Evolutionary conservation across 2,113 vertebrate genomes (phyloP), one percentile per base, ranked within the genome.

Genomic region (Callorhinus ursinus): DNA sequence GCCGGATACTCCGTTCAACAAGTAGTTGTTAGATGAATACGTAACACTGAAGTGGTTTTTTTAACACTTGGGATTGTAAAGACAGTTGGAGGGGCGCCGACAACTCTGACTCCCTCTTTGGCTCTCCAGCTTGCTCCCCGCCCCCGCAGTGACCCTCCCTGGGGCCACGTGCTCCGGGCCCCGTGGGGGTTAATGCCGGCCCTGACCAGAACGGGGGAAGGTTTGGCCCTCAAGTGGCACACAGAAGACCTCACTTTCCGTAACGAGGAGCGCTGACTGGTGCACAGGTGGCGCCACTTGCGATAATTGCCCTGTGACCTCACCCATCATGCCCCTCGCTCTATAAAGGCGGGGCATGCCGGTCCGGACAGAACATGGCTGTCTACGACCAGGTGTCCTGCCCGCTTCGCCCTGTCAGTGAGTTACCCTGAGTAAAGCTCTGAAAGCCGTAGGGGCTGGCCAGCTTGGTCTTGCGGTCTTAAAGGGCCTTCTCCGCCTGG

Each of bases 41-140:
- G 82, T 90, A 87, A 90, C 93, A 22, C 74, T 67, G 80, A 82
- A 81, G 57, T 76, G 42, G 31, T 90, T 76, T 28, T 92, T 28
- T 92, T 81, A 77, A 95, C 22, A 81, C n/a, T 26, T 90, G 77
- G 36, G 51, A 65, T 42, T 53, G 88, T 87, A 94, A 67, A 72
- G 9, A 51, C 61, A 93, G 19, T 13, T 14, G 10, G 12, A 72
- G 69, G 36, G n/a, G 3, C 4, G 7, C 67, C 36, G 67, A 69
- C 33, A 69, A 9, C 67, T 7, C 67, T 12, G n/a, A 67, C 5
- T 33, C 65, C 65, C 13, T 15, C 65, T 14, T 11, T 13, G 61
- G 67, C 31, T 69, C 33, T 69, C 67, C 67, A 36, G 4, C 67
- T 69, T 36, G 33, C 8, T 72, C 69, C 69, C 22, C 7, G 19